Base-by-base conservation (phyloP, 1,140 invertebrate genomes). In the Euura saliciscinereae region DNA sequence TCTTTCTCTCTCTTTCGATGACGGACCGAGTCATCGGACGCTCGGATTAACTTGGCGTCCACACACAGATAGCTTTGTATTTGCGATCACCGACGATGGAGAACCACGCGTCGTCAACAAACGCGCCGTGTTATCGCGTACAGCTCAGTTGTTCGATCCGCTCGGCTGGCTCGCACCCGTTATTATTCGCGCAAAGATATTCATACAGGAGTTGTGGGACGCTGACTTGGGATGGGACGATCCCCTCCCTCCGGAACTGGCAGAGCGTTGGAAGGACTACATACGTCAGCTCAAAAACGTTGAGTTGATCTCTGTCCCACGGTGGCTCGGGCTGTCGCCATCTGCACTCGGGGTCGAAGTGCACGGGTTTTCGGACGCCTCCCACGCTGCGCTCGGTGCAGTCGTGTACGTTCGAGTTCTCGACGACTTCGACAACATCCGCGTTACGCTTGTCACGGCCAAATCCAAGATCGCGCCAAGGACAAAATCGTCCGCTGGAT, bases 281-380 rank as follows among this genome's bases (percentile, higher is more conserved):
- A 59, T 59, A 43, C 5, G 67, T 1, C 71, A 78, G 43, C 45
- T 78, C 7, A 11, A 51, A 8, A 13, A 67, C 8, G 45, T 74
- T 10, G 45, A 70, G 2, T 0, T 65, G 43, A 66, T 78, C 43
- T 44, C 69, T 59, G 66, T 81, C 13, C 73, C 75, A 28, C 69
- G 78, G 44, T 74, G 44, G 45, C n/a, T 80, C 13, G 46, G 65
- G 28, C 11, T 13, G 10, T 11, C 11, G 10, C 66, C 45, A 28
- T 66, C n/a, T 2, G 59, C 43, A 8, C 44, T 42, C 43, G 5
- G 11, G 10, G 4, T 75, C 11, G 75, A 83, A 75, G 46, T 82
- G 43, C 78, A 82, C 71, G 79, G 78, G 0, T 84, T 85, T 71
- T 72, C 74, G 4, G 82, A 85, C 70, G 83, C 84, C 0, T 83